Percentiles rank a stretch among this genome's conserved stretches.
phyloP scores from a whole-genome alignment of 2,888 invertebrate species.

The Nephrocerus scutellatus region DNA sequence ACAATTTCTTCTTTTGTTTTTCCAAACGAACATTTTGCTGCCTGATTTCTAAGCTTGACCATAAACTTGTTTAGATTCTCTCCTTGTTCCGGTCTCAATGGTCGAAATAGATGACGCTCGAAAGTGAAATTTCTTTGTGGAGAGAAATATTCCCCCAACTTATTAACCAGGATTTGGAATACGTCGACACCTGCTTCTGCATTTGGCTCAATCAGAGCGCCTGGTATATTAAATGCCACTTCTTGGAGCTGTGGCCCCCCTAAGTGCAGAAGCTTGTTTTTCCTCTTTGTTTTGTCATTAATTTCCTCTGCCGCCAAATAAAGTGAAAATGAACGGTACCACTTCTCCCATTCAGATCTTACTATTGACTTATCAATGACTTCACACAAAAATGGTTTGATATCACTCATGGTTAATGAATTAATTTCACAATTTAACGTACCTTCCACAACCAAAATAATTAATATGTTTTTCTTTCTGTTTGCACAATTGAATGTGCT shows the following conservation, averaged over 20 bases:
- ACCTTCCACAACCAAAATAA: no score
- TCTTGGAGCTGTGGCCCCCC: slow-evolving; percentile 20
- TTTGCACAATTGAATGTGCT: no score
- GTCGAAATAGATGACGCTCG: slow-evolving; percentile 32
- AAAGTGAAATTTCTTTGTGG: slow-evolving; percentile 24
- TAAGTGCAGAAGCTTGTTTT: slow-evolving; percentile 18
- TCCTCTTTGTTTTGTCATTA: slow-evolving; percentile 14
- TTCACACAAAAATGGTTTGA: slow-evolving; percentile 20
- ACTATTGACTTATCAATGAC: slow-evolving; percentile 20
- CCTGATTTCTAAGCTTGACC: slow-evolving; percentile 19
- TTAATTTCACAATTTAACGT: no score
- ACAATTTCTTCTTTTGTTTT: slow-evolving; percentile 13
- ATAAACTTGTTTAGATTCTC: slow-evolving; percentile 35
- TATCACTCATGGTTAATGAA: slow-evolving; percentile 6
- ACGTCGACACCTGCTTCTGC: slow-evolving; percentile 11
- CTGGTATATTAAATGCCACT: slow-evolving; percentile 21
- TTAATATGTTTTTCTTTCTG: no score
- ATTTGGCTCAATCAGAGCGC: slow-evolving; percentile 13
- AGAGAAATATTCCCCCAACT: slow-evolving; percentile 20
- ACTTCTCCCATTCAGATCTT: slow-evolving; percentile 21
- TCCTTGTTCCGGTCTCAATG: slow-evolving; percentile 21
- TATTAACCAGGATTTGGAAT: slow-evolving; percentile 18
- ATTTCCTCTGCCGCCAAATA: slow-evolving; percentile 22
- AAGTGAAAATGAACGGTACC: slow-evolving; percentile 17
- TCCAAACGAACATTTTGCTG: slow-evolving; percentile 13